phyloP scores from a whole-genome alignment of 2,113 vertebrate species.

The Telmatochromis sp. region DNA sequence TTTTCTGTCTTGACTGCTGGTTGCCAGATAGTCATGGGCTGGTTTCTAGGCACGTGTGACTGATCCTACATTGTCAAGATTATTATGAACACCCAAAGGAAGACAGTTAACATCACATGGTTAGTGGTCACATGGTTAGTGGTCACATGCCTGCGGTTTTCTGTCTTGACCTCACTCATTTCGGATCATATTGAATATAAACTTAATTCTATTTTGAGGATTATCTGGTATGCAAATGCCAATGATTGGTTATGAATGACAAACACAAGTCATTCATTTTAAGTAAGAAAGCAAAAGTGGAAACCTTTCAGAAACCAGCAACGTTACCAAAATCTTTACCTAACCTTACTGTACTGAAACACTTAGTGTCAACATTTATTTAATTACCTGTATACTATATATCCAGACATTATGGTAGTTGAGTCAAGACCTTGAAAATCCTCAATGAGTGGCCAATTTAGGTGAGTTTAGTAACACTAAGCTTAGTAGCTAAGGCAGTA shows the following conservation, averaged over 20 bases:
- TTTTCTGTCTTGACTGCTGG: not conserved
- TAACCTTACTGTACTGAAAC: not conserved
- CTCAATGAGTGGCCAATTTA: not conserved
- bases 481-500: not conserved
- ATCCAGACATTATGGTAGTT: not conserved
- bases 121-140: not conserved
- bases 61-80: not conserved
- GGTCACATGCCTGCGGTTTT: not conserved
- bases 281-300: not conserved
- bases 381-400: not conserved
- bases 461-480: not conserved
- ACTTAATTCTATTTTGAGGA: not conserved
- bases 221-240: not conserved
- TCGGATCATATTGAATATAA: not conserved
- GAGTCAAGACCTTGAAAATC: not conserved
- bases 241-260: not conserved
- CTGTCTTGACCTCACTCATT: not conserved
- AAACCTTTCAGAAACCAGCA: not conserved
- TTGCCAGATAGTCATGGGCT: not conserved
- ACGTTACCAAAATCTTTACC: not conserved
- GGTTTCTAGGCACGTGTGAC: not conserved
- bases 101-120: not conserved
- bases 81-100: not conserved
- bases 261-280: not conserved
- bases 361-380: not conserved